Evolutionary conservation across 2,797 vertebrate genomes (phyloP).

Genomic region (Gephyroberyx darwinii): DNA sequence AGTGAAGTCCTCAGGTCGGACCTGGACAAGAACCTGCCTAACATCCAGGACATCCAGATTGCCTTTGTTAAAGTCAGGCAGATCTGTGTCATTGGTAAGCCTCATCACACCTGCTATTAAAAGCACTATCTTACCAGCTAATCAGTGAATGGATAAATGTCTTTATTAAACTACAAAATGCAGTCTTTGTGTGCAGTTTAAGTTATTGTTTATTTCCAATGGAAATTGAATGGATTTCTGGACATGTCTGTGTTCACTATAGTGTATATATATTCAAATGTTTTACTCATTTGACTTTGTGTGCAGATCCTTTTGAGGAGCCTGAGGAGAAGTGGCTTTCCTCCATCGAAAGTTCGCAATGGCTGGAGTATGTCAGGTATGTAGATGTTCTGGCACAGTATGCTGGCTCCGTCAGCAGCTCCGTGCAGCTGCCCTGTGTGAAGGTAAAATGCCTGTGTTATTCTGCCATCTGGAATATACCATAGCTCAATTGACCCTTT

Average conservation of each 20-base stretch:
- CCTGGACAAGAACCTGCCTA: conserved; percentile 90
- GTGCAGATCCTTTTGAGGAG: conserved; percentile 93
- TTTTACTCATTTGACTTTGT: conserved; percentile 45
- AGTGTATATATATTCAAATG: too few species aligned
- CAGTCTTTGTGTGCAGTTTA: not conserved
- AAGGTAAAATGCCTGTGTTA: not conserved
- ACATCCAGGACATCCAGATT: conserved; percentile 90
- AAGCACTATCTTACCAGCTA: too few species aligned
- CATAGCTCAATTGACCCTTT: not conserved
- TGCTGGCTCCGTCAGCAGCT: conserved; percentile 3
- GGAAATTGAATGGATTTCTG: not conserved
- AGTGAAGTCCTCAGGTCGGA: conserved; percentile 88
- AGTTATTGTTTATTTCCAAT: too few species aligned
- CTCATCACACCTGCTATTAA: not conserved
- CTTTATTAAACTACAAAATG: not conserved
- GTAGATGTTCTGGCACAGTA: conserved; percentile 40
- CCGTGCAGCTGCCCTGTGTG: not conserved
- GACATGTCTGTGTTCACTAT: not conserved
- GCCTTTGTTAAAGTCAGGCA: conserved; percentile 91
- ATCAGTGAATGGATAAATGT: not conserved
- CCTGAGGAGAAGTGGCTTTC: conserved; percentile 95
- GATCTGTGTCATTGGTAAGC: conserved; percentile 92
- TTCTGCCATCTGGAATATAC: conserved; percentile 2
- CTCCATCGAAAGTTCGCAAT: conserved; percentile 90
- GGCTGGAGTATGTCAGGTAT: conserved; percentile 95